Base-by-base conservation (phyloP, 2,113 vertebrate genomes). In the Ovis canadensis region DNA sequence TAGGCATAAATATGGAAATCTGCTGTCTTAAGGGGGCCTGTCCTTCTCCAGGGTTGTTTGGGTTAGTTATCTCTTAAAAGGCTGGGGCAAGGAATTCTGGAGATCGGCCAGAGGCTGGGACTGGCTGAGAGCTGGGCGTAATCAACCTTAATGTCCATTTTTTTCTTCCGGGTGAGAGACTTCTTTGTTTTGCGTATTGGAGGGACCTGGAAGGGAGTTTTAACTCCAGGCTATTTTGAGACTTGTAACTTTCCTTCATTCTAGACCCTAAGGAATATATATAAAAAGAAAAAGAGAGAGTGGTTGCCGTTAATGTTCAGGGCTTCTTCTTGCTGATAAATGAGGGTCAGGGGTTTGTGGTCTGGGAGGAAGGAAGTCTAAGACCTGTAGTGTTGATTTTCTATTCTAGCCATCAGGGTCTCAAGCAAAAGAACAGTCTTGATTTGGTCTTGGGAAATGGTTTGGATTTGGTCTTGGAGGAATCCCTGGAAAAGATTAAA, bases 291-390 rank as follows among this genome's bases (percentile, higher is more conserved):
- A 64, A 62, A 64, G 33, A 64, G 62, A n/a, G 33, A 33, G 15
- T 9, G 14, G 15, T 7, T 0, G 2, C 9, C 0, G 1, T 33
- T 64, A 19, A 64, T 64, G 62, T 64, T 64, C 33, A 64, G 16
- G 62, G 62, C 62, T n/a, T 64, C 33, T n/a, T 64, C 31, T 2
- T 64, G 62, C 33, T 64, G 33, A n/a, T 64, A 64, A 64, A 64
- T 64, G 33, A n/a, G 16, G 31, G 33, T 64, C 33, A 64, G 62
- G 62, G 62, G 62, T 8, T 64, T n/a, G 33, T 64, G 33, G 33
- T 64, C 16, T 64, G 33, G 15, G 15, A 64, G 33, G 16, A 64
- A n/a, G 62, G 33, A n/a, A n/a, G 62, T 64, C 62, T 64, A 64
- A n/a, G 33, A 8, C 33, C 31, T 16, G 6, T 64, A n/a, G 62